Base-by-base conservation (phyloP, 2,888 invertebrate species). In the Athalia cordata region DNA sequence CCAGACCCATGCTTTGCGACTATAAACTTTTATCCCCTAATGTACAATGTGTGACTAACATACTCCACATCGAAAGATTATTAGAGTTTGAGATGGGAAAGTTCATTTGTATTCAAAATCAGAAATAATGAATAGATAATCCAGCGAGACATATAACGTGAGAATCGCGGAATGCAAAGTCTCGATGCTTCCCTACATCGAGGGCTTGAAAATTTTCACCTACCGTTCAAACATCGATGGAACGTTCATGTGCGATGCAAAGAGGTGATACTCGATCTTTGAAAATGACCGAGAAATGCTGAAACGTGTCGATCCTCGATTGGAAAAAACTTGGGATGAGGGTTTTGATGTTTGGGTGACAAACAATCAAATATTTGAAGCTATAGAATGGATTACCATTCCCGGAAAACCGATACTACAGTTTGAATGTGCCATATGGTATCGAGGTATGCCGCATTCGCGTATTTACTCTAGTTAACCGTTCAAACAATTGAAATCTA, bases 331-430 rank as follows among this genome's bases (percentile, higher is more conserved):
- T 68, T 55, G 29, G 1, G 59, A 59, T 45, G 47, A 59, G 15
- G 6, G 11, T 59, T 8, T 45, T 45, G 59, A 59, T 72, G 6
- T 5, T n/a, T 9, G 47, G 45, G 45, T 15, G 57, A 72, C 57
- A 72, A 72, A 72, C 72, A 72, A 47, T 72, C 72, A 72, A 72
- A 72, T 72, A 72, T 72, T 72, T 72, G 59, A 57, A 72, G 45
- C 59, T 15, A 59, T 9, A 7, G 45, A 45, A 59, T 13, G 72
- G 59, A 59, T 72, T 45, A 59, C 45, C 47, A 43, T 47, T 59
- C 5, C 15, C 72, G 72, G 45, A 5, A 11, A 72, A 72, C 72
- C 5, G 13, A 57, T 59, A 57, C 13, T 57, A 59, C 72, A 45
- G 59, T 72, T 72, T 59, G 45, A 72, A 72, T 72, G 59, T 29